Evolutionary conservation across 2,797 vertebrate species (phyloP), one percentile per base, ranked within the genome.

Genomic region (Novumbra hubbsi): DNA sequence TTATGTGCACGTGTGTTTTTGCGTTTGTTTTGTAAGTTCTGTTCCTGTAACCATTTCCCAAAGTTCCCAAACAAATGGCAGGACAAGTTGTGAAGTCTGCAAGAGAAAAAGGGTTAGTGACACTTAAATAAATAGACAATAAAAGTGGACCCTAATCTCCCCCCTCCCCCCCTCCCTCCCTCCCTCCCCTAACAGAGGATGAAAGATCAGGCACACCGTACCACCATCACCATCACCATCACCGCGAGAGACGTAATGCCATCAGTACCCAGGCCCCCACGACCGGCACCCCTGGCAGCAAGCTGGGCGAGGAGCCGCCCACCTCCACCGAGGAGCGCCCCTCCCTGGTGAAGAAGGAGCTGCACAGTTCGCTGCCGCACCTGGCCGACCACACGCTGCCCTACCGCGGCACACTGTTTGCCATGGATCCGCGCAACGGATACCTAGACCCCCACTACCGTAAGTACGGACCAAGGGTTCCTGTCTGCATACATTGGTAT

Each of bases 291-390:
- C 89, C 92, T 3, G 92, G 95, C 75, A 74, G 93, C 86, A 97
- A 94, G 87, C 90, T 96, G 84, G 96, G 88, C 16, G 97, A 99
- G 87, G 97, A 99, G 88, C 96, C 96, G 72, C 98, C 97, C 75
- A 99, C 96, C 15, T 99, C 98, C 72, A 97, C 95, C 0, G 97
- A 98, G 45, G 97, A 98, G 89, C 95, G 95, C 73, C 94, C 96
- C 84, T 95, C 96, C 34, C 81, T 97, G 91, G 96, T 98, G 88
- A 99, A 99, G 92, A 99, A 98, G 90, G 98, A 99, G 93, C 94
- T 96, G 81, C 96, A 96, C 82, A 91, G 95, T 81, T 96, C 97
- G 85, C 90, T 98, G 73, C 94, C 96, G 1, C 97, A 98, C 84
- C 93, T 99, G 87, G 85, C 93, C 0, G 97, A 99, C 75, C 96